phyloP scores from a whole-genome alignment of 1,140 invertebrate species.

The Brachionus calyciflorus region DNA sequence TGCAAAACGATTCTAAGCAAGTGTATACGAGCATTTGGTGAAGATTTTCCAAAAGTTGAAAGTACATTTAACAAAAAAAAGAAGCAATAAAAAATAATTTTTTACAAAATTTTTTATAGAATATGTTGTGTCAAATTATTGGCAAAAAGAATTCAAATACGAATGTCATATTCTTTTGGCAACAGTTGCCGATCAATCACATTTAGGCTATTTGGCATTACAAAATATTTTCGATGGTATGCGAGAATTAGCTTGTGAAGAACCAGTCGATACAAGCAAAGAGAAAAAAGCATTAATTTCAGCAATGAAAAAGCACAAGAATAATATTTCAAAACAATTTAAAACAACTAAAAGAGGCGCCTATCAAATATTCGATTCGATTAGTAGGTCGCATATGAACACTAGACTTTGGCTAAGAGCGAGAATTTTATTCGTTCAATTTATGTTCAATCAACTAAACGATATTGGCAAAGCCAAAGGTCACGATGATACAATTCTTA shows the following conservation, averaged over 20 bases:
- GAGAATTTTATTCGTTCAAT: conserved; percentile 29
- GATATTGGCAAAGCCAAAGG: conserved; percentile 34
- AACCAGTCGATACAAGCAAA: not conserved
- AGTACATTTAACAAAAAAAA: not conserved
- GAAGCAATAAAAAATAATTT: not conserved
- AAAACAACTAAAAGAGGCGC: conserved; percentile 6
- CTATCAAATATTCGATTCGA: conserved; percentile 20
- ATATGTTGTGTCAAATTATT: conserved; percentile 1
- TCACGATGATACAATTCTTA: not conserved
- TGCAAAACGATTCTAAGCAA: conserved; percentile 8
- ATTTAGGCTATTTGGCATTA: conserved; percentile 3
- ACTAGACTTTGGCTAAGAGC: conserved; percentile 14
- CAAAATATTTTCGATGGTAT: conserved; percentile 41
- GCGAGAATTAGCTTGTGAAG: not conserved
- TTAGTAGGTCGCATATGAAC: not conserved
- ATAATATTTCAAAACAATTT: not conserved
- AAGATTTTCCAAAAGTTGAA: conserved; percentile 37
- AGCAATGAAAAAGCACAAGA: conserved; percentile 5
- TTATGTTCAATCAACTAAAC: conserved; percentile 27
- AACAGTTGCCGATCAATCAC: conserved; percentile 2
- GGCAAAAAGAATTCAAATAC: conserved; percentile 38
- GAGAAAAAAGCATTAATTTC: conserved; percentile 38
- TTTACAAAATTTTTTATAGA: not conserved
- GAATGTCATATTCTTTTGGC: conserved; percentile 27
- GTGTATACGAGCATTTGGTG: not conserved